Evolutionary conservation across 2,888 invertebrate species (phyloP).

Genomic region (Dolichopus griseipennis): DNA sequence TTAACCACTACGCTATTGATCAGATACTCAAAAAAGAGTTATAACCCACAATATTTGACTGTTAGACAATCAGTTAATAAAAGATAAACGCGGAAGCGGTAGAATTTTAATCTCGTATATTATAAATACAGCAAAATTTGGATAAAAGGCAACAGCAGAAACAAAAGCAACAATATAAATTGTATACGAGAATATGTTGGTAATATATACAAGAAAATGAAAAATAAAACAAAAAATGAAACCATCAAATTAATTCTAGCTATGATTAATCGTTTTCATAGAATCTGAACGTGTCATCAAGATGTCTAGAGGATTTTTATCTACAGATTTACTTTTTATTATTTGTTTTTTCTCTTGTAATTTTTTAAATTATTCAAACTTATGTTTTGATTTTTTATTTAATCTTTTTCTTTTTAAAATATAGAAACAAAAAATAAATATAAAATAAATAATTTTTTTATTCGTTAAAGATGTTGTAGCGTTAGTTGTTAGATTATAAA

Average conservation of each 20-base stretch:
- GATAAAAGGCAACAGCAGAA: too few species aligned
- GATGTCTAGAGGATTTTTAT: conserved; percentile 9
- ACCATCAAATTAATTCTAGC: conserved; percentile 7
- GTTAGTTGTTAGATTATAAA: not conserved
- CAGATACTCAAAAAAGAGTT: too few species aligned
- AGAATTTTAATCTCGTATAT: too few species aligned
- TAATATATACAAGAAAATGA: too few species aligned
- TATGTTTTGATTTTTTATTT: not conserved
- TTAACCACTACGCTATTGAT: too few species aligned
- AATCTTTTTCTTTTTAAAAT: not conserved
- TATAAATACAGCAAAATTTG: too few species aligned
- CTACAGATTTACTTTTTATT: not conserved
- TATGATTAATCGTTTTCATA: conserved; percentile 8
- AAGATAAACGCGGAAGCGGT: too few species aligned
- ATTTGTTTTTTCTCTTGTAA: not conserved
- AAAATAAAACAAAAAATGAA: not conserved
- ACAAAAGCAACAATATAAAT: too few species aligned
- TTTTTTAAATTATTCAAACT: not conserved
- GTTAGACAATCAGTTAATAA: too few species aligned
- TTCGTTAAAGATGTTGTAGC: not conserved
- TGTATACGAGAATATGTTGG: too few species aligned
- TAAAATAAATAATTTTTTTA: not conserved
- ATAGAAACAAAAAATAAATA: not conserved
- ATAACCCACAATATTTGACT: too few species aligned
- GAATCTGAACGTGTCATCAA: conserved; percentile 11